These are phyloP conservation scores for Chondrosia reniformis DNA, from an alignment of 37 sponge, comb jelly and placozoan genomes.

Conservation along the genomic window DNA sequence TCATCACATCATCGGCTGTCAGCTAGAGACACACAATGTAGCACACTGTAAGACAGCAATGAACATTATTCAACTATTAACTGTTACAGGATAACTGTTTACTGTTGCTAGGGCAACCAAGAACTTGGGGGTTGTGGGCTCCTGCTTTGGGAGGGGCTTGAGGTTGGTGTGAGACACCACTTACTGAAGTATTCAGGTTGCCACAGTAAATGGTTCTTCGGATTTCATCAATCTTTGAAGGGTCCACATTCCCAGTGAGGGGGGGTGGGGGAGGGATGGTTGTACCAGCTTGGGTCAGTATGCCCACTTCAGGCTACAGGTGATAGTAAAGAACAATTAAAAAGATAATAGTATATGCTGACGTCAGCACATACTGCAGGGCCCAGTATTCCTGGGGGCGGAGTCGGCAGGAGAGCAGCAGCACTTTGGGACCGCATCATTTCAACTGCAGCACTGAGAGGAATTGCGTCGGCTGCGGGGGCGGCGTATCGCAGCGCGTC, in stretches of 20 bases:
- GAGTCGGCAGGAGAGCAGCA: slow-evolving; percentile 73
- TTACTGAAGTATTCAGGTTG: slow-evolving; percentile 10
- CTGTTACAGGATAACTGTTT: too few relatives aligned
- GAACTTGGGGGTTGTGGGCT: too few relatives aligned
- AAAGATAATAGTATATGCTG: slow-evolving; percentile 53
- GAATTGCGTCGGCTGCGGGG: slow-evolving; percentile 54
- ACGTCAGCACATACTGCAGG: slow-evolving; percentile 1
- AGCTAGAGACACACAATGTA: slow-evolving; percentile 38
- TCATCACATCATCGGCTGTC: slow-evolving; percentile 91
- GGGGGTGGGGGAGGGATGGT: slow-evolving; percentile 71
- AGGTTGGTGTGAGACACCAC: too few relatives aligned
- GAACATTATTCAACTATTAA: too few relatives aligned
- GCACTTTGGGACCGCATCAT: slow-evolving; percentile 15
- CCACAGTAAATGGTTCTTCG: slow-evolving; percentile 84
- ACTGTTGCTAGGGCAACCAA: too few relatives aligned
- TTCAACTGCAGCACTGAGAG: background rate
- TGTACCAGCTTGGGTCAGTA: slow-evolving; percentile 33
- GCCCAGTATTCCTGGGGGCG: slow-evolving; percentile 24
- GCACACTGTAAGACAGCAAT: background rate
- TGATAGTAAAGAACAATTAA: too few relatives aligned
- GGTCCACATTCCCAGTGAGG: slow-evolving; percentile 79
- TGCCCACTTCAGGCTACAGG: background rate
- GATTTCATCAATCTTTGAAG: slow-evolving; percentile 89
- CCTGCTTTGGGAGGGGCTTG: too few relatives aligned
- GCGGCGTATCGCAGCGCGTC: slow-evolving; percentile 67